Evolutionary conservation across 2,797 vertebrate species (phyloP), one percentile per base, ranked within the genome.

Genomic region (Acomys russatus): DNA sequence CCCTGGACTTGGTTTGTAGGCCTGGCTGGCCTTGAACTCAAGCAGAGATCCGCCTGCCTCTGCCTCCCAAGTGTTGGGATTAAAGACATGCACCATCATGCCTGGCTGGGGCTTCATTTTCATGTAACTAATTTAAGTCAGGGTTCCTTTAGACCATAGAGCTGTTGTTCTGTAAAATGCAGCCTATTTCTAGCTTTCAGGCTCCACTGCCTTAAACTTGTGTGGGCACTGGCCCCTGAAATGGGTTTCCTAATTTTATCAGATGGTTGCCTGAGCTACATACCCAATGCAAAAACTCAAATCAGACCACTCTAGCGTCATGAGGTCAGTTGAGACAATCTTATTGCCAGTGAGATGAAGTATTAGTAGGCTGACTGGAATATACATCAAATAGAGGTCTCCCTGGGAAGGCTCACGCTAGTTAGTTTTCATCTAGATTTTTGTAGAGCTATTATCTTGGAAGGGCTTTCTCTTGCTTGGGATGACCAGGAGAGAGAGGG

Each of bases 61-160:
- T 59, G 15, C 56, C 56, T 59, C 56, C 56, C 56, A 59, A 59
- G 18, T 59, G 56, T 17, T 59, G 56, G 18, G 56, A 59, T 59
- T 59, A 59, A 59, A 59, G 56, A 5, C 15, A 4, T 59, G 56
- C 15, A 59, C 14, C 54, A 56, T 5, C 17, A 59, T 59, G 18
- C 44, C 44, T 44, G 44, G 44, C 76, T 86, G 79, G 86, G 87
- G 38, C 28, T 93, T 92, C 79, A 68, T 97, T 94, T 96, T 90
- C 77, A 30, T 88, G 59, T 80, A 28, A 35, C 87, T 94, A 7
- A 93, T 88, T 87, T 97, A 93, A 96, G 80, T 95, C 49, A 76
- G 70, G 23, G 38, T 84, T 80, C 54, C 92, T 97, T 89, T 73
- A 91, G 88, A 70, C 12, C 9, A 1, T 23, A 61, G 59, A 86